A percentile compares a stretch with the other conserved stretches of the same genome.
Evolutionary conservation across 1,140 invertebrate genomes (phyloP).

Genomic region (Conus ventricosus): DNA sequence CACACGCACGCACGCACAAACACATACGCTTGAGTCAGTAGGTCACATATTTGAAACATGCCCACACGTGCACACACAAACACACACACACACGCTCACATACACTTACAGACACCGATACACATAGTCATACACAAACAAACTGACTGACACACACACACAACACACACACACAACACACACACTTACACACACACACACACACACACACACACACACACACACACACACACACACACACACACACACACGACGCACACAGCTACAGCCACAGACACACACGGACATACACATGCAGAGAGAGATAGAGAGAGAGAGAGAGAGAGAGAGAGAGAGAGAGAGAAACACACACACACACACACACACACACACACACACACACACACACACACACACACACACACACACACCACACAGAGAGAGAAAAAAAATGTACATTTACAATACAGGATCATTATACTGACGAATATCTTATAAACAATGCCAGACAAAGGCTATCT

Average conservation of each 20-base stretch:
- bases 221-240: background rate
- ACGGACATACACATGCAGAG: background rate
- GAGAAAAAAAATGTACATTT: no score
- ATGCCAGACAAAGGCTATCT: no score
- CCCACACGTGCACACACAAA: background rate
- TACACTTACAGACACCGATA: no score
- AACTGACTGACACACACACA: no score
- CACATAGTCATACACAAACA: no score
- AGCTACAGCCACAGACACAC: background rate
- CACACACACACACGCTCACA: background rate
- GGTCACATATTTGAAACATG: no score
- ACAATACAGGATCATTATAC: no score
- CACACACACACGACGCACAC: background rate
- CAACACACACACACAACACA: no score
- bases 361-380: conserved; percentile 5
- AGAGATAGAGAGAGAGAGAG: background rate
- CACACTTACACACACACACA: background rate
- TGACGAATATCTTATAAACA: no score
- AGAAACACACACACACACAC: background rate
- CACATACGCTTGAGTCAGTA: background rate
- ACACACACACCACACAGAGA: no score
- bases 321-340: background rate
- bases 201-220: background rate
- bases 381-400: background rate
- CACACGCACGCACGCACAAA: background rate